Conservation (phyloP, 2,113 vertebrate species). For the Noturus placidus region DNA sequence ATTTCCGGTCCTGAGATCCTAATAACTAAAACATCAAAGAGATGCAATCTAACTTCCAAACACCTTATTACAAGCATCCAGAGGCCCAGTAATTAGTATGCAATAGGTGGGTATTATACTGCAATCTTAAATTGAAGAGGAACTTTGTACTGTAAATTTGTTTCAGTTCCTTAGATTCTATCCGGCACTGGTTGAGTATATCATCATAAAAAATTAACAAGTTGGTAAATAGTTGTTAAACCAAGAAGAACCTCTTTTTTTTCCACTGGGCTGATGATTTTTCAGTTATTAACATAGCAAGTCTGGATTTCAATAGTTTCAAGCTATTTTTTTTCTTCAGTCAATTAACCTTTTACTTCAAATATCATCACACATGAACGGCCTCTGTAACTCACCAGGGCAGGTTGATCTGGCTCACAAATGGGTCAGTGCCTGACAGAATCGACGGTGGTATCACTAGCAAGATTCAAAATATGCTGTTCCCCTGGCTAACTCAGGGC, state of each 20-base stretch:
- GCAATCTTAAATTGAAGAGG: not conserved
- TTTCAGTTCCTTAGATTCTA: not conserved
- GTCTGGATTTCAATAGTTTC: not conserved
- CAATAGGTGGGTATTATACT: not conserved
- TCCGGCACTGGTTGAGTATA: not conserved
- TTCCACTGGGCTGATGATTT: not conserved
- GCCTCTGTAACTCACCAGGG: not conserved
- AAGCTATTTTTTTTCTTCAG: not conserved
- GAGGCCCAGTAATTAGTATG: constrained; percentile 13
- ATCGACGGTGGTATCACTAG: not conserved
- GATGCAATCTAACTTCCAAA: not conserved
- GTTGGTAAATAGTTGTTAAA: not conserved
- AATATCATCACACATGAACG: not conserved
- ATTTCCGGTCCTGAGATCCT: constrained; percentile 36
- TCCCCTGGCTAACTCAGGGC: constrained; percentile 38
- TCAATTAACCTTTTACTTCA: not conserved
- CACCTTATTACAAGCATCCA: constrained; percentile 14
- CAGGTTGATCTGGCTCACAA: not conserved
- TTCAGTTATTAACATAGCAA: not conserved
- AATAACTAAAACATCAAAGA: constrained; percentile 24
- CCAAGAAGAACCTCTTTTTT: not conserved
- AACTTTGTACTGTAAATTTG: not conserved
- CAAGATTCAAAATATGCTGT: not conserved
- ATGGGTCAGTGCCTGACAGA: constrained; percentile 14
- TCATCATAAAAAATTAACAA: not conserved